Conservation (phyloP, 1,140 invertebrate species). For the Mizuhopecten yessoensis region DNA sequence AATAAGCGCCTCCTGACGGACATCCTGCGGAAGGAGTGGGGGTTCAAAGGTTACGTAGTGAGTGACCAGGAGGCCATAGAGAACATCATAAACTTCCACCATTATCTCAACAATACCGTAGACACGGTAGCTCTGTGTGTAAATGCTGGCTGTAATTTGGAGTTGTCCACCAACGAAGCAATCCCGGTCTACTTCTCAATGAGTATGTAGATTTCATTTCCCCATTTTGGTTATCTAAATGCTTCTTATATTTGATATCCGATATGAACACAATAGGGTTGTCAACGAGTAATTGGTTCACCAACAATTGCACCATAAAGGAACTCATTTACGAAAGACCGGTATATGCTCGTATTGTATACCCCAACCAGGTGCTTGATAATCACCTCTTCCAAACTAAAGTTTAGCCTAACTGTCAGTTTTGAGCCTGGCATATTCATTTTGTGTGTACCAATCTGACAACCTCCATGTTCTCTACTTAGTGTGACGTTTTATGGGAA, state of each 20-base stretch:
- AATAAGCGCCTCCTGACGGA: constrained; percentile 77
- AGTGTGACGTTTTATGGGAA: too few relatives aligned
- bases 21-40: constrained; percentile 76
- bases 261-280: not conserved
- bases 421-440: too few relatives aligned
- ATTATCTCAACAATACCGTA: constrained; percentile 72
- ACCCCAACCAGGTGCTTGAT: too few relatives aligned
- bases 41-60: constrained; percentile 81
- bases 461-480: too few relatives aligned
- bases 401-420: too few relatives aligned
- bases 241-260: too few relatives aligned
- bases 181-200: constrained; percentile 59
- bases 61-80: constrained; percentile 81
- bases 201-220: constrained; percentile 51
- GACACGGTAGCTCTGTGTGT: constrained; percentile 77
- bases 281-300: not conserved
- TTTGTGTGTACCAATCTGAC: too few relatives aligned
- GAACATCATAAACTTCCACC: constrained; percentile 74
- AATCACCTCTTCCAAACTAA: too few relatives aligned
- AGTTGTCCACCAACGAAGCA: constrained; percentile 68
- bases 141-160: constrained; percentile 80
- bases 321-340: too few relatives aligned
- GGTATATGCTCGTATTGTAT: too few relatives aligned
- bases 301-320: too few relatives aligned
- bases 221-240: too few relatives aligned